Evolutionary conservation across 1,140 invertebrate genomes (phyloP).

Genomic region (Conus ventricosus): DNA sequence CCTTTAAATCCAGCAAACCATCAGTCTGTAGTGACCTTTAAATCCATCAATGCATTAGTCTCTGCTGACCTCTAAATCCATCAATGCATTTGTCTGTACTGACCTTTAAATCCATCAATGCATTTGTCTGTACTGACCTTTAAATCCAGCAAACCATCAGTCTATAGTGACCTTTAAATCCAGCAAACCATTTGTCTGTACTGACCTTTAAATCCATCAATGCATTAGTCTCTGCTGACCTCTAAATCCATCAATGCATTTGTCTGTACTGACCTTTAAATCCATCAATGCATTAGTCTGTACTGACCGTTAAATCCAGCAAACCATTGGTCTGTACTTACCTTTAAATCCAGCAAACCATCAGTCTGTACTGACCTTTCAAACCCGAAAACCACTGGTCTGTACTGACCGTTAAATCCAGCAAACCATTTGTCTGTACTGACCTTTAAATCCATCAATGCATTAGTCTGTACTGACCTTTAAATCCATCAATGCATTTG

Average conservation of each 20-base stretch:
- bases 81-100: slow-evolving; percentile 91
- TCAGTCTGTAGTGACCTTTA: slow-evolving; percentile 89
- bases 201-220: slow-evolving; percentile 90
- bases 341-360: slow-evolving; percentile 89
- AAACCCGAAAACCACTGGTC: slow-evolving; percentile 89
- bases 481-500: slow-evolving; percentile 92
- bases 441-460: slow-evolving; percentile 86
- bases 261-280: slow-evolving; percentile 86
- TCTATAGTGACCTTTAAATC: slow-evolving; percentile 87
- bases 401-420: slow-evolving; percentile 95
- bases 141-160: slow-evolving; percentile 92
- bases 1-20: slow-evolving; percentile 89
- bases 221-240: slow-evolving; percentile 91
- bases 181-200: slow-evolving; percentile 91
- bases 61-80: slow-evolving; percentile 90
- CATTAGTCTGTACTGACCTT: slow-evolving; percentile 89
- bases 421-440: slow-evolving; percentile 87
- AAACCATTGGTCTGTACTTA: slow-evolving; percentile 93
- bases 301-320: slow-evolving; percentile 89
- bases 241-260: slow-evolving; percentile 92
- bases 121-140: slow-evolving; percentile 89
- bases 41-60: slow-evolving; percentile 89
- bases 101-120: slow-evolving; percentile 90
- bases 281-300: slow-evolving; percentile 91
- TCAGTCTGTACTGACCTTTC: slow-evolving; percentile 89